These are phyloP conservation scores for Podargus strigoides DNA, from an alignment of 2,797 vertebrate species.

Conservation along the genomic window DNA sequence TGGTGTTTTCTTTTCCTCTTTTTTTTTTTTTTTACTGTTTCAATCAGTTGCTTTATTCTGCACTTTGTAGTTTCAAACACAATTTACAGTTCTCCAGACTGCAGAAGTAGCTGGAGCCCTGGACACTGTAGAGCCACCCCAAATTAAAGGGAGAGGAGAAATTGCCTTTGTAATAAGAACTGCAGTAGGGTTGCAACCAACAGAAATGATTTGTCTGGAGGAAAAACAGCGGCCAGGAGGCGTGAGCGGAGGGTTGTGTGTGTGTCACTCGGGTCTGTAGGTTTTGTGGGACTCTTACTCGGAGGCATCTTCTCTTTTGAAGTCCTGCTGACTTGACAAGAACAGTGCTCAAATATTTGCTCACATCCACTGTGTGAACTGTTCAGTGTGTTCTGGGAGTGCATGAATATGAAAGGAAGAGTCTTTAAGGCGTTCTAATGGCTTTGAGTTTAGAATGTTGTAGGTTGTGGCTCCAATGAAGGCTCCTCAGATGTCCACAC, in stretches of 20 bases:
- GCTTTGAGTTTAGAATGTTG: background rate
- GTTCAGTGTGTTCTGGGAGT: background rate
- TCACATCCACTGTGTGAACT: background rate
- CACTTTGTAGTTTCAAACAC: background rate
- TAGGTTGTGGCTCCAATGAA: rapidly evolving
- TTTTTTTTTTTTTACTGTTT: conserved; percentile 4
- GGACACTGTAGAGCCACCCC: background rate
- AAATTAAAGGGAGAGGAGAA: conserved; percentile 42
- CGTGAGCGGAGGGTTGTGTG: rapidly evolving
- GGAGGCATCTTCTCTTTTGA: background rate
- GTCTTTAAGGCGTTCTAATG: background rate
- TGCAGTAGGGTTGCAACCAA: background rate
- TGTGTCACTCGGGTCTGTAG: background rate
- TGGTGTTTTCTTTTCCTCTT: background rate
- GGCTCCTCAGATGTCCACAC: background rate
- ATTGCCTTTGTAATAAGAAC: conserved; percentile 9
- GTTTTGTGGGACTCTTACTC: background rate
- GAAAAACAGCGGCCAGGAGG: background rate
- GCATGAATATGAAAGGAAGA: background rate
- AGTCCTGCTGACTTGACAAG: background rate
- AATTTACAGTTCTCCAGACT: background rate
- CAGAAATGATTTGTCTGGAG: conserved; percentile 2
- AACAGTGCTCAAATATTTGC: background rate
- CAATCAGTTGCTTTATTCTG: conserved; percentile 31
- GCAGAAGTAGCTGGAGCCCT: background rate